Evolutionary conservation across 2,888 invertebrate genomes (phyloP), one percentile per base, ranked within the genome.

Genomic region (Coleophora deauratella): DNA sequence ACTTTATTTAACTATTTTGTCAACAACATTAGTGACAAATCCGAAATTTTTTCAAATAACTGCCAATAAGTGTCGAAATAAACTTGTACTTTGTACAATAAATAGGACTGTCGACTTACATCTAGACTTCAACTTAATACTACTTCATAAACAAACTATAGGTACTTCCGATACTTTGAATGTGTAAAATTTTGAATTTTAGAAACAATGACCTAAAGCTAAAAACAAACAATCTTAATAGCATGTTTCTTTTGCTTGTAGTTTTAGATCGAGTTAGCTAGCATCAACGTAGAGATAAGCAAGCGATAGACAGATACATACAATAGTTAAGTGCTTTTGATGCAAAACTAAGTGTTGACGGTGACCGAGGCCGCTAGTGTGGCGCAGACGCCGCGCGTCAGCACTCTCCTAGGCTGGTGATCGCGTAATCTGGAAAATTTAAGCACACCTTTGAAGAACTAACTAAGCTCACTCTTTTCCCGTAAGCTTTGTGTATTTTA

Each of bases 391-490:
- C 4, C 30, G 38, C 35, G 41, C 44, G 66, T 82, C 77, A 88
- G 69, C 88, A 88, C 62, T 87, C 88, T 21, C 88, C 88, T 40
- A 85, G 66, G 56, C 87, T 87, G 11, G 88, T 86, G 51, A 88
- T 86, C 40, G 87, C 88, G 59, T 87, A 88, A 78, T 85, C 88
- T 88, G 80, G 37, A 75, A 87, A 59, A 9, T 7, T n/a, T 7
- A 27, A 21, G 21, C 6, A 21, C 3, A 21, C 21, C 21, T 21
- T 21, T 21, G 21, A 21, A 21, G 21, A 3, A 21, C 6, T 21
- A 21, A 21, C 21, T 4, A 21, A 21, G n/a, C n/a, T n/a, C n/a
- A n/a, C n/a, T n/a, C n/a, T n/a, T n/a, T n/a, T n/a, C n/a, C n/a
- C n/a, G n/a, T n/a, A n/a, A n/a, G n/a, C n/a, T n/a, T n/a, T n/a